phyloP scores from a whole-genome alignment of 2,113 vertebrate genomes.

The Microtus montanus region DNA sequence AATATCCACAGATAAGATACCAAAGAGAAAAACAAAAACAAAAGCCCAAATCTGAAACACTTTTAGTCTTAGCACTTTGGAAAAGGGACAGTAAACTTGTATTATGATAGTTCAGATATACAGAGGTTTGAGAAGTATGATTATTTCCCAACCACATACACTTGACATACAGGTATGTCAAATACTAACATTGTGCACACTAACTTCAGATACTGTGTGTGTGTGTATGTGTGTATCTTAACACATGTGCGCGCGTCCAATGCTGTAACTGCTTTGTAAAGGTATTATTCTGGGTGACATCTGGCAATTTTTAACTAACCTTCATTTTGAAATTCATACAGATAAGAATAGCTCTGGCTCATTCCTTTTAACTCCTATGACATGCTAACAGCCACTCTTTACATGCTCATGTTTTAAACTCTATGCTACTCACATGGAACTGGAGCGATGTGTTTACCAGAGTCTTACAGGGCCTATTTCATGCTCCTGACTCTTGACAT shows the following conservation, averaged over 20 bases:
- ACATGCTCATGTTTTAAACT: neutral
- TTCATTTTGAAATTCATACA: neutral
- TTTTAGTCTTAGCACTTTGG: neutral
- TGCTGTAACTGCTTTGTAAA: neutral
- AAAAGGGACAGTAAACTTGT: neutral
- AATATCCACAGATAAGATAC: too few relatives aligned
- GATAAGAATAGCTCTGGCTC: neutral
- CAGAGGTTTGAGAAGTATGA: slow-evolving; percentile 41
- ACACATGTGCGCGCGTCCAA: fast-evolving
- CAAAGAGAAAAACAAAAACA: too few relatives aligned
- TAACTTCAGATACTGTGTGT: neutral
- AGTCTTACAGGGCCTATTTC: neutral
- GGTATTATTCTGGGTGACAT: neutral
- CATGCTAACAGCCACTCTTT: neutral
- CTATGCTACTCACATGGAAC: neutral
- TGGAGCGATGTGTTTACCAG: neutral
- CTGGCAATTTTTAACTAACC: neutral
- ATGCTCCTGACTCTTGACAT: neutral
- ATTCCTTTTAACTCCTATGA: neutral
- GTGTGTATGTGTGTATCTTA: too few relatives aligned
- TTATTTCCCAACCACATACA: neutral
- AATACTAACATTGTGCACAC: neutral
- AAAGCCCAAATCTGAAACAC: too few relatives aligned
- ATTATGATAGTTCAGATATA: neutral
- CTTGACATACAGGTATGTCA: neutral